Evolutionary conservation across 2,888 invertebrate species (phyloP).

Genomic region (Tetanocera ferruginea): DNA sequence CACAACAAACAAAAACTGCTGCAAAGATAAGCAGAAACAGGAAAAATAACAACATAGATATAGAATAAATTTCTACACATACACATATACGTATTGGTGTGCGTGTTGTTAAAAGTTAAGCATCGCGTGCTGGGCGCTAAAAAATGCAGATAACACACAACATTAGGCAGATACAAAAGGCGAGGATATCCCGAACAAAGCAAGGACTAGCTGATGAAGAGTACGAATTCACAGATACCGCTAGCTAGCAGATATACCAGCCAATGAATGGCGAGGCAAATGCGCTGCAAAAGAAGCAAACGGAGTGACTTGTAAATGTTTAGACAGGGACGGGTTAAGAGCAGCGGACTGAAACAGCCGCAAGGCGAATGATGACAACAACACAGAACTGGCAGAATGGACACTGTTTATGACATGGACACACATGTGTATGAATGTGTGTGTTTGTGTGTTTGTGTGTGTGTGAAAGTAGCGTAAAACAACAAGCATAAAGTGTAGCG

Average conservation of each 20-base stretch:
- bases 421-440: background rate
- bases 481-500: background rate
- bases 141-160: background rate
- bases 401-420: background rate
- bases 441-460: background rate
- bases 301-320: background rate
- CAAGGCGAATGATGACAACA: background rate
- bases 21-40: too few species aligned
- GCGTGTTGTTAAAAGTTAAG: background rate
- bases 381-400: background rate
- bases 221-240: background rate
- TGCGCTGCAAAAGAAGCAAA: background rate
- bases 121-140: background rate
- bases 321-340: background rate
- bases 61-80: background rate
- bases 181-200: background rate
- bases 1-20: too few species aligned
- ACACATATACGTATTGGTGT: background rate
- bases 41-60: too few species aligned
- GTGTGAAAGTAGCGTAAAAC: background rate
- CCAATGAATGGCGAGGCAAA: background rate
- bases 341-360: background rate
- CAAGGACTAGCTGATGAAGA: background rate
- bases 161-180: conserved; percentile 4
- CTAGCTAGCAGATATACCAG: background rate